Percentiles rank a stretch among this genome's conserved stretches.
phyloP scores from a whole-genome alignment of 2,113 vertebrate species.

The Perca schrenkii region DNA sequence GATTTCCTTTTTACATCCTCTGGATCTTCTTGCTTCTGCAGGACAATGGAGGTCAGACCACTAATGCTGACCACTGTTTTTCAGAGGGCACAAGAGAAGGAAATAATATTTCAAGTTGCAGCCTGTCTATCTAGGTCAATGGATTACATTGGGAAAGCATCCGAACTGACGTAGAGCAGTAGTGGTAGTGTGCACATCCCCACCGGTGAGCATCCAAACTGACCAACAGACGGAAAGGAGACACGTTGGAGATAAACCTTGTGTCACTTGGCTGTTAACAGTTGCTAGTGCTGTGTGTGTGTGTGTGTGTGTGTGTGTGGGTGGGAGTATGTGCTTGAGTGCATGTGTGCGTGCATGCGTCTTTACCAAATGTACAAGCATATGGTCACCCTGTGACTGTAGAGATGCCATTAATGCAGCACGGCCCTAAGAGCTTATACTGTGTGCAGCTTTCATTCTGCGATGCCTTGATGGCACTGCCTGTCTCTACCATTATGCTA shows the following conservation, averaged over 20 bases:
- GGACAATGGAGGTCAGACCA: slow-evolving; percentile 72
- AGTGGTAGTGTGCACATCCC: no score
- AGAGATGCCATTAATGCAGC: slow-evolving; percentile 72
- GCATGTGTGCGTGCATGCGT: slow-evolving; percentile 8
- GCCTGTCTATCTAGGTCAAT: neutral
- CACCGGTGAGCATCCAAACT: slow-evolving; percentile 8
- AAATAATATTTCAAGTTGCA: slow-evolving; percentile 7
- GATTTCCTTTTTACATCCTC: slow-evolving; percentile 68
- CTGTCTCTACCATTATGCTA: slow-evolving; percentile 60
- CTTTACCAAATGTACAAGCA: slow-evolving; percentile 75
- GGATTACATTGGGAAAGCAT: slow-evolving; percentile 15
- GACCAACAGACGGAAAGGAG: slow-evolving; percentile 59
- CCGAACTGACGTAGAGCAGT: slow-evolving; percentile 31
- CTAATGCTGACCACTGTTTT: slow-evolving; percentile 73
- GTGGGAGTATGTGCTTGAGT: slow-evolving; percentile 8
- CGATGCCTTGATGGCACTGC: slow-evolving; percentile 47
- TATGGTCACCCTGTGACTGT: slow-evolving; percentile 74
- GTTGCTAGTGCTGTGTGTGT: slow-evolving; percentile 26
- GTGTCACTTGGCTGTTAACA: slow-evolving; percentile 66
- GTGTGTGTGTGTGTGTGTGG: neutral
- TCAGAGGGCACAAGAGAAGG: slow-evolving; percentile 59
- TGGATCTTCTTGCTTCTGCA: slow-evolving; percentile 56
- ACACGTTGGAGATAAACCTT: slow-evolving; percentile 48
- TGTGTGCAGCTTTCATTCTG: slow-evolving; percentile 33
- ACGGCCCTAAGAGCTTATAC: slow-evolving; percentile 57